A percentile compares a stretch with the other conserved stretches of the same genome.
These are phyloP conservation scores for Glyphotaelius pellucidus DNA, from an alignment of 2,888 invertebrate species.

Conservation along the genomic window DNA sequence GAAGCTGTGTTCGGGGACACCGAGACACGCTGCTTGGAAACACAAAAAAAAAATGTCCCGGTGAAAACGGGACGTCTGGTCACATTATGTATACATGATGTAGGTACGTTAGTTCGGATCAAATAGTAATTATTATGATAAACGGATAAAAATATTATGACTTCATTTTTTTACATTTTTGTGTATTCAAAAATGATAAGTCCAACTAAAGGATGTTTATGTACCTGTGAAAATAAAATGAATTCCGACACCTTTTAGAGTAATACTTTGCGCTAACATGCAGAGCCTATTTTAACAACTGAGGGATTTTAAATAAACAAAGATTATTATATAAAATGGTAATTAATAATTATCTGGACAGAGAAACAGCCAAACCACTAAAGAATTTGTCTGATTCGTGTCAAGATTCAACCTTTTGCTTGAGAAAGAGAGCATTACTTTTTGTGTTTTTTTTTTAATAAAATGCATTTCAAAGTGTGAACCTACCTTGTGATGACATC, in stretches of 20 bases:
- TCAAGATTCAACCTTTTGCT: neutral
- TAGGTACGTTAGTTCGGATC: neutral
- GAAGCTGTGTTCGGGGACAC: no score
- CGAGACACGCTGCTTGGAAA: no score
- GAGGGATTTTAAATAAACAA: neutral
- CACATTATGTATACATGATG: neutral
- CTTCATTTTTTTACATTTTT: neutral
- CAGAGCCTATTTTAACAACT: neutral
- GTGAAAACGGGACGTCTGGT: no score
- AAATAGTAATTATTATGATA: neutral
- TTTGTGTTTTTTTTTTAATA: neutral
- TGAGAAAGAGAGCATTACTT: neutral
- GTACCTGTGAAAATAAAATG: no score
- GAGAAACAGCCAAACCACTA: neutral
- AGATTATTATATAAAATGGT: neutral
- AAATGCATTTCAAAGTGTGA: neutral
- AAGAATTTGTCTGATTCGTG: neutral
- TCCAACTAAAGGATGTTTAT: no score
- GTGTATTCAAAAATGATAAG: no score
- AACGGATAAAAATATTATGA: neutral
- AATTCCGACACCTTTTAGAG: no score
- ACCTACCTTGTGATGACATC: slow-evolving; percentile 94
- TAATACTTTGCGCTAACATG: no score
- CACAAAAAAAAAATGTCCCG: no score
- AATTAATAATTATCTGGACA: neutral